phyloP scores from a whole-genome alignment of 2,113 vertebrate species.

The Rhinoderma darwinii region DNA sequence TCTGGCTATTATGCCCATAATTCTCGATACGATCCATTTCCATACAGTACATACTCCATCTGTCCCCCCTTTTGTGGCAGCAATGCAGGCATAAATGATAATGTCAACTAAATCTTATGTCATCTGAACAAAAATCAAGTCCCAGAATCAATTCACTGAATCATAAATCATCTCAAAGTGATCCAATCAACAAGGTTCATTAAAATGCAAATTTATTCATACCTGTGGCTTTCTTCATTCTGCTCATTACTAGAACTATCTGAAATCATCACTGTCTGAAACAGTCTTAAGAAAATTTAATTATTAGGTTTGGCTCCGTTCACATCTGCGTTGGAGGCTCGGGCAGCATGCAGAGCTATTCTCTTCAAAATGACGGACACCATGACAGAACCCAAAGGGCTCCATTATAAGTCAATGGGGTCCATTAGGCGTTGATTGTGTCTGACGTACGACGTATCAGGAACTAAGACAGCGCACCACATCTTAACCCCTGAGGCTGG shows the following conservation, averaged over 20 bases:
- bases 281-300: not conserved
- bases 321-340: no score
- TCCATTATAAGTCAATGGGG: no score
- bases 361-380: no score
- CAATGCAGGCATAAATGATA: not conserved
- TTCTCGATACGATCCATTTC: not conserved
- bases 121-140: not conserved
- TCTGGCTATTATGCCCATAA: not conserved
- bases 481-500: no score
- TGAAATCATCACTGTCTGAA: not conserved
- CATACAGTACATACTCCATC: not conserved
- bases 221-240: conserved; percentile 4
- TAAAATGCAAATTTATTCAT: conserved; percentile 1
- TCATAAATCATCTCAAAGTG: conserved; percentile 21
- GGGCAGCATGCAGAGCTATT: no score
- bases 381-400: no score
- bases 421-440: no score
- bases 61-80: not conserved
- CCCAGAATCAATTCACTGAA: not conserved
- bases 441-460: no score
- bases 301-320: not conserved
- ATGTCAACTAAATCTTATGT: not conserved
- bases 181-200: conserved; percentile 2
- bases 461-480: no score
- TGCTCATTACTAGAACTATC: not conserved